These are phyloP conservation scores for Venustaconcha ellipsiformis DNA, from an alignment of 1,140 invertebrate genomes.

Conservation along the genomic window DNA sequence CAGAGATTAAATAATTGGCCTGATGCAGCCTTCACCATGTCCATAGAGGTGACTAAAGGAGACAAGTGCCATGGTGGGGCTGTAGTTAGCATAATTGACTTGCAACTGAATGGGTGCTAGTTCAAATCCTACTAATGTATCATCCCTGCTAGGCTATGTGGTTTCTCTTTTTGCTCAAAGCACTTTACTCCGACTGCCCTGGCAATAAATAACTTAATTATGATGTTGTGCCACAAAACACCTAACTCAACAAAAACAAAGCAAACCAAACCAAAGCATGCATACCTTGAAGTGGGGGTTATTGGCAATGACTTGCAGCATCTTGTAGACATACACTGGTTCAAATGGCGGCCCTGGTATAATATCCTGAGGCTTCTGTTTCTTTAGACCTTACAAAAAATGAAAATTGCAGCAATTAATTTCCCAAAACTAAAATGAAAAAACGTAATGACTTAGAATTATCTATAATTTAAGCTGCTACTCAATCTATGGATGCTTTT, in stretches of 20 bases:
- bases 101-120: too few relatives aligned
- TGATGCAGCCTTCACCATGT: background rate
- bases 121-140: too few relatives aligned
- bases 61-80: background rate
- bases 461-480: background rate
- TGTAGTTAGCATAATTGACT: background rate
- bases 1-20: background rate
- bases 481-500: too few relatives aligned
- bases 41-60: too few relatives aligned
- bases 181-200: background rate
- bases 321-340: slow-evolving; percentile 84
- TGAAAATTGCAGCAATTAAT: too few relatives aligned
- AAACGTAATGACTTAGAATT: background rate
- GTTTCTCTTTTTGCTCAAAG: background rate
- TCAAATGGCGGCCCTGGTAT: slow-evolving; percentile 80
- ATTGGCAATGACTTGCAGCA: slow-evolving; percentile 80
- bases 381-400: too few relatives aligned
- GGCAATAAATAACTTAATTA: background rate
- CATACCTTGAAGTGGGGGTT: slow-evolving; percentile 65
- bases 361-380: slow-evolving; percentile 34
- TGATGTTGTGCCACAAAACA: background rate
- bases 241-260: too few relatives aligned
- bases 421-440: background rate
- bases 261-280: background rate
- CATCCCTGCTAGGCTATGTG: too few relatives aligned